phyloP scores from a whole-genome alignment of 2,888 invertebrate genomes.

The Cantharis nigra region DNA sequence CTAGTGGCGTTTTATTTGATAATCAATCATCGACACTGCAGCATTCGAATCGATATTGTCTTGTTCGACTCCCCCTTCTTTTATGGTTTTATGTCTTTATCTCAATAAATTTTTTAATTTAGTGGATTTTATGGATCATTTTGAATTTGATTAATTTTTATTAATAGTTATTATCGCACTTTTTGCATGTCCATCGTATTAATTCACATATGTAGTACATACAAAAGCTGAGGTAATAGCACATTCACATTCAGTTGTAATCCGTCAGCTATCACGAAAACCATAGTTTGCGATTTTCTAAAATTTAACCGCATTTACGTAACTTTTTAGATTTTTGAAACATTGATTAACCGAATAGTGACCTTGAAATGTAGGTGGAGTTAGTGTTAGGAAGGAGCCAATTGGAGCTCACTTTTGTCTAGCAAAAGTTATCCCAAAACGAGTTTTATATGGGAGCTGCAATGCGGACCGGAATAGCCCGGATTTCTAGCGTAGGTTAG shows the following conservation, averaged over 20 bases:
- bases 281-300: background rate
- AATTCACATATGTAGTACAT: background rate
- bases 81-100: background rate
- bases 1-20: background rate
- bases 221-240: background rate
- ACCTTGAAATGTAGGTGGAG: conserved; percentile 33
- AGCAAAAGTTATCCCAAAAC: conserved; percentile 34
- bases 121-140: background rate
- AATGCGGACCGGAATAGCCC: conserved; percentile 44
- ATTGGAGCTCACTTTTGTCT: conserved; percentile 30
- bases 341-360: conserved; percentile 37
- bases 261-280: background rate
- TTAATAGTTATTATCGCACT: background rate
- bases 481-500: conserved; percentile 39
- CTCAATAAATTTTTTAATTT: background rate
- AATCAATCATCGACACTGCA: background rate
- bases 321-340: background rate
- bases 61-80: background rate
- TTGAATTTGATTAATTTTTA: background rate
- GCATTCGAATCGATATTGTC: background rate
- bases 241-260: background rate
- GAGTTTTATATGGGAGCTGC: conserved; percentile 45
- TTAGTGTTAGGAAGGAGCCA: conserved; percentile 32
- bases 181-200: background rate
- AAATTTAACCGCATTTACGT: background rate